A percentile compares a stretch with the other conserved stretches of the same genome.
Evolutionary conservation across 2,888 invertebrate species (phyloP).

Genomic region (Thymelicus lineola): DNA sequence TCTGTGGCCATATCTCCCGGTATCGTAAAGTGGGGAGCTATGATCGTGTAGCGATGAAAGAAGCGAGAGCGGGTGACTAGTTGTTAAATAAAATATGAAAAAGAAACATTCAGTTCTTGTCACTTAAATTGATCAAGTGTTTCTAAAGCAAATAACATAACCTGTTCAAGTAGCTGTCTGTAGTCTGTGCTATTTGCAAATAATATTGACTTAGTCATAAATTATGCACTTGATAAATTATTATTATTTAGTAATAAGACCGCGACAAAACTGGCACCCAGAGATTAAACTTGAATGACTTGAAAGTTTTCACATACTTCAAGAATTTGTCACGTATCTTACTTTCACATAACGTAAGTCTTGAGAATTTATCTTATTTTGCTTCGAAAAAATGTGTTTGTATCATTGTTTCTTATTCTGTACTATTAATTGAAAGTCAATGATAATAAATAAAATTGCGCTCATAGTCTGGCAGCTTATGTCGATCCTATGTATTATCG

Average conservation of each 20-base stretch:
- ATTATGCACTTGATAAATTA: conserved; percentile 9
- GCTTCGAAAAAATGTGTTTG: too few species aligned
- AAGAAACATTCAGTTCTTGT: neutral
- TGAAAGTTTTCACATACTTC: neutral
- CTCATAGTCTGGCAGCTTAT: too few species aligned
- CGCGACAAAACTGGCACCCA: neutral
- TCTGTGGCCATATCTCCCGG: too few species aligned
- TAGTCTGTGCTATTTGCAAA: conserved; percentile 5
- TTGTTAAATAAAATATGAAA: too few species aligned
- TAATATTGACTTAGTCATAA: conserved; percentile 18
- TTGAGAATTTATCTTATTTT: too few species aligned
- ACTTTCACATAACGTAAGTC: neutral
- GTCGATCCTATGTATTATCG: too few species aligned
- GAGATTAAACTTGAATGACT: neutral
- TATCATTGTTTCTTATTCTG: too few species aligned
- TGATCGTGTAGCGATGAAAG: neutral
- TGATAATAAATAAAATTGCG: too few species aligned
- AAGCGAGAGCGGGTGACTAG: too few species aligned
- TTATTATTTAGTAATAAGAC: conserved; percentile 3
- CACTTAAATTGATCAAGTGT: conserved; percentile 1
- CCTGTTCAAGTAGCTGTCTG: conserved; percentile 4
- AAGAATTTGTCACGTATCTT: neutral
- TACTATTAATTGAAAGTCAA: too few species aligned
- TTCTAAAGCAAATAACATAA: conserved; percentile 1
- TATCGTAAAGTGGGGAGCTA: too few species aligned